Percentiles rank a stretch among this genome's conserved stretches.
Conservation (phyloP, 2,113 vertebrate species). For the Mormyrus lacerda region DNA sequence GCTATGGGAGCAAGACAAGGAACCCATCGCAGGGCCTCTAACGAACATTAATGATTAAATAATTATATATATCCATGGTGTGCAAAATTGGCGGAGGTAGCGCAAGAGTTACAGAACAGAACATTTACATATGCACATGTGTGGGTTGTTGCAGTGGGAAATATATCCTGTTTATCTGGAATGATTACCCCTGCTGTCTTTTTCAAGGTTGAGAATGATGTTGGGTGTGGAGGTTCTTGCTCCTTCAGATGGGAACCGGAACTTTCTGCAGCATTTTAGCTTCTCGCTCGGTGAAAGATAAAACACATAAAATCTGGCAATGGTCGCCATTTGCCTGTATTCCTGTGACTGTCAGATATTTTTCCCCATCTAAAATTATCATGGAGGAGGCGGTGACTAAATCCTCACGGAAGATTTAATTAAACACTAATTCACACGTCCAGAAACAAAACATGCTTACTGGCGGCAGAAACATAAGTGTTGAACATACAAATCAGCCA, state of each 20-base stretch:
- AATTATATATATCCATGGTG: not conserved
- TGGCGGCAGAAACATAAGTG: not conserved
- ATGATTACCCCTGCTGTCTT: not conserved
- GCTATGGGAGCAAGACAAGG: too few relatives aligned
- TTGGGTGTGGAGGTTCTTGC: not conserved
- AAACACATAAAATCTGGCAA: not conserved
- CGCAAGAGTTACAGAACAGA: too few relatives aligned
- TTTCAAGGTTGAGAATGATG: not conserved
- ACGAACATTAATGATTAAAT: not conserved
- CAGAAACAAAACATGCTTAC: not conserved
- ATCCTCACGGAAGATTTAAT: not conserved
- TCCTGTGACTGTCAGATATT: not conserved
- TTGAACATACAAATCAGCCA: not conserved
- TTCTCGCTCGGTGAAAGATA: not conserved
- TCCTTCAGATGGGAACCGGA: not conserved
- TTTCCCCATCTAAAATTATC: not conserved
- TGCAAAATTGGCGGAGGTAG: not conserved
- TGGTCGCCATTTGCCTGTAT: not conserved
- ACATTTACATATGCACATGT: not conserved
- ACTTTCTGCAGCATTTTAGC: not conserved
- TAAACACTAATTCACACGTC: not conserved
- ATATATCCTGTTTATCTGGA: not conserved
- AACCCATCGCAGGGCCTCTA: not conserved
- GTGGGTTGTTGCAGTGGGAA: not conserved
- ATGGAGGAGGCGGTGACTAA: not conserved